phyloP scores from a whole-genome alignment of 2,797 vertebrate species.

The Rhabdophis nuchalis region DNA sequence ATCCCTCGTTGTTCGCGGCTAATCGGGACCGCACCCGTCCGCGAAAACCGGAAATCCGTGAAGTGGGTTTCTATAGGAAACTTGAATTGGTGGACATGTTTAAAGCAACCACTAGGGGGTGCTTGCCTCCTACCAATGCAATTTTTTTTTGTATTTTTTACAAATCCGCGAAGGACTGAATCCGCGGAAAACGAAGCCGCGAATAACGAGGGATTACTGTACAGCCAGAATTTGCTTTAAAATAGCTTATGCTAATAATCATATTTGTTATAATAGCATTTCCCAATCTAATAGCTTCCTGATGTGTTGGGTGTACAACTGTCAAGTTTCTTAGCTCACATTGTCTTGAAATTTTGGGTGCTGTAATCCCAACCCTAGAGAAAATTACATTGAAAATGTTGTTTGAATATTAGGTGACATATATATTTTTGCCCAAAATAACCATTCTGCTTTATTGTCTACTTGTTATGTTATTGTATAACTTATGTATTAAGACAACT shows the following conservation, averaged over 20 bases:
- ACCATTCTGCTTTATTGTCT: background rate
- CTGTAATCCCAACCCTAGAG: background rate
- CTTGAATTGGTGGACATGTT: no score
- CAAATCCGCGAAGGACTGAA: no score
- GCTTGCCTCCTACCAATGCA: no score
- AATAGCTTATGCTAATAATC: slow-evolving; percentile 9
- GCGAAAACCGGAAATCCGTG: no score
- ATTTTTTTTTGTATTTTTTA: no score
- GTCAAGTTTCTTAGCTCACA: background rate
- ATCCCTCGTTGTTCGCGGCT: no score
- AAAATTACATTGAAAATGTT: background rate
- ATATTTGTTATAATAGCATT: background rate
- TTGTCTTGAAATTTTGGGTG: background rate
- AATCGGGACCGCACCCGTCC: no score
- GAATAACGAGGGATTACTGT: no score
- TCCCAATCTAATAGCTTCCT: background rate
- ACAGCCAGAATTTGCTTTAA: slow-evolving; percentile 16
- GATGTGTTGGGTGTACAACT: background rate
- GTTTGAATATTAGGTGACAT: background rate
- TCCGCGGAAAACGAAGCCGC: no score
- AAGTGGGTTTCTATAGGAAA: no score
- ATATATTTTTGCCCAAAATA: background rate
- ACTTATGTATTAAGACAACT: background rate
- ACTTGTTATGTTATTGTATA: background rate
- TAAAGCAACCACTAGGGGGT: no score